Evolutionary conservation across 2,113 vertebrate species (phyloP), one percentile per base, ranked within the genome.

Genomic region (Climacteris rufus): DNA sequence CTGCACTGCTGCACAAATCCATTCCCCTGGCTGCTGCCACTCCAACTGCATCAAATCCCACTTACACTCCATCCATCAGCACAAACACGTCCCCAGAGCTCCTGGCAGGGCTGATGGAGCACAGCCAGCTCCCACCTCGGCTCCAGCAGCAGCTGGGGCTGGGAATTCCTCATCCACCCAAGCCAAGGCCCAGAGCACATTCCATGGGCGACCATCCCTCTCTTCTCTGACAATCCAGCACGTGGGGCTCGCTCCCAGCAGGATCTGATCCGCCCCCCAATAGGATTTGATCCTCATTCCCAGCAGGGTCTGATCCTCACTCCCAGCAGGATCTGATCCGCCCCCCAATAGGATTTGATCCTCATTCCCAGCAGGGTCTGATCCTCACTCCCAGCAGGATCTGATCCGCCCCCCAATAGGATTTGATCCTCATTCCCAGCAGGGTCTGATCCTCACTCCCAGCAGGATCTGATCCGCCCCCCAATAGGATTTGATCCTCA

Each of bases 41-140:
- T 44, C 56, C 77, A 96, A 25, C 52, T 84, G 59, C 74, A 91
- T 74, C 75, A 72, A 47, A 95, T 63, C 9, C 77, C 66, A 57
- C 82, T 97, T 65, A 49, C 64, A 61, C 87, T 28, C 59, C 54
- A 71, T 88, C 83, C 22, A n/a, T 21, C 39, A 59, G 40, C 35
- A 56, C 60, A 25, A 69, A 50, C 61, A 16, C 52, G 47, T 53
- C 50, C 54, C 76, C 27, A 22, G 7, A 21, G 50, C 75, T 89
- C 14, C 85, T 53, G 15, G 40, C 8, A 35, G 76, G 60, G 68
- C 1, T 37, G 64, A 42, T 7, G 23, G 78, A 91, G 45, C 39
- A 33, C 19, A 57, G n/a, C 57, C 76, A 59, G 56, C 31, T 30
- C 61, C 71, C 9, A 8, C 47, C 4, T 4, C 14, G 44, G 69